Conservation (phyloP, 2,888 invertebrate species). For the Endotricha flammealis region DNA sequence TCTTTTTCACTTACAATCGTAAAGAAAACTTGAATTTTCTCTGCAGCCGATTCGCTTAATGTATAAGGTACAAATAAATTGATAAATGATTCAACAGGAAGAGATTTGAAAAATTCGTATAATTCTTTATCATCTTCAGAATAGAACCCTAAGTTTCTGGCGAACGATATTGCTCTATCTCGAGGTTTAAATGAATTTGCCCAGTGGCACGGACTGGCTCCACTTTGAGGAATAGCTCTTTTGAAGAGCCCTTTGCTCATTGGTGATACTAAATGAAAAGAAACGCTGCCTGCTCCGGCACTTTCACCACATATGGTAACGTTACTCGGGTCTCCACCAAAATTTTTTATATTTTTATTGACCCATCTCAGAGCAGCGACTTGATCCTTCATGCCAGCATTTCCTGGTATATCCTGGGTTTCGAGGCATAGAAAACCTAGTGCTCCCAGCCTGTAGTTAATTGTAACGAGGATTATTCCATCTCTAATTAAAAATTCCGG, state of each 20-base stretch:
- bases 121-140: slow-evolving; percentile 27
- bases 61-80: slow-evolving; percentile 16
- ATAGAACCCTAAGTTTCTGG: slow-evolving; percentile 25
- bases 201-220: slow-evolving; percentile 78
- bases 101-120: slow-evolving; percentile 26
- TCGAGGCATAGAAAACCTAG: slow-evolving; percentile 40
- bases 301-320: slow-evolving; percentile 49
- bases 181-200: slow-evolving; percentile 57
- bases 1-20: slow-evolving; percentile 28
- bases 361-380: slow-evolving; percentile 43
- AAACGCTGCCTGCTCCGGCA: slow-evolving; percentile 35
- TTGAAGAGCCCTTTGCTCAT: slow-evolving; percentile 48
- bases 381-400: slow-evolving; percentile 48
- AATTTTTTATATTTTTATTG: slow-evolving; percentile 33
- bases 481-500: slow-evolving; percentile 37
- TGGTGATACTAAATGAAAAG: slow-evolving; percentile 45
- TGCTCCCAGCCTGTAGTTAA: slow-evolving; percentile 39
- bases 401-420: slow-evolving; percentile 40
- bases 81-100: slow-evolving; percentile 22
- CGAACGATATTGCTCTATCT: slow-evolving; percentile 43
- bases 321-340: slow-evolving; percentile 41
- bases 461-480: slow-evolving; percentile 36
- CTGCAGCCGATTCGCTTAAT: slow-evolving; percentile 15
- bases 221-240: slow-evolving; percentile 80
- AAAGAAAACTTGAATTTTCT: slow-evolving; percentile 17